phyloP scores from a whole-genome alignment of 2,113 vertebrate genomes.

The Struthio camelus region DNA sequence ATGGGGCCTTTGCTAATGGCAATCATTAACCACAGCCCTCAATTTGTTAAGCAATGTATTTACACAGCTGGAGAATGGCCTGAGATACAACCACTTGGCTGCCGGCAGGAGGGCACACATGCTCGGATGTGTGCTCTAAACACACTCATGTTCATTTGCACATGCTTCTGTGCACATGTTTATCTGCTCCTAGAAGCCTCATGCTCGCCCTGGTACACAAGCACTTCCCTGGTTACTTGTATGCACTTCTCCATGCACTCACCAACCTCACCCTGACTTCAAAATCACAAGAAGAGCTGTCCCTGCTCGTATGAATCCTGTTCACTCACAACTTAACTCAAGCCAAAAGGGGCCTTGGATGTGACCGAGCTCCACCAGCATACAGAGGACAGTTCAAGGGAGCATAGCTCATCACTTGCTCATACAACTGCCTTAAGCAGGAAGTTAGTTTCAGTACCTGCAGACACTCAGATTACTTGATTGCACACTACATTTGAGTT shows the following conservation, averaged over 20 bases:
- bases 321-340: background rate
- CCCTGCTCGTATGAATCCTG: background rate
- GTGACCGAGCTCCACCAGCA: background rate
- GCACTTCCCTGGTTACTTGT: background rate
- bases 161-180: fast-evolving
- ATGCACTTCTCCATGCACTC: background rate
- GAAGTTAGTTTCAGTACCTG: background rate
- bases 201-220: background rate
- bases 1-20: background rate
- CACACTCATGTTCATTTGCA: background rate
- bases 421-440: fast-evolving
- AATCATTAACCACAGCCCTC: constrained; percentile 50
- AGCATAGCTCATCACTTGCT: background rate
- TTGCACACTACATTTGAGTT: background rate
- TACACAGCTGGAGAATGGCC: constrained; percentile 43
- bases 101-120: background rate
- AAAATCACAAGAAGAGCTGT: background rate
- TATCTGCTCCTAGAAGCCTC: background rate
- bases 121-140: background rate
- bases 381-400: background rate
- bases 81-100: background rate
- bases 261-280: background rate
- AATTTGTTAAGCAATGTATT: constrained; percentile 43
- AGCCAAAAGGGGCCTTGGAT: background rate
- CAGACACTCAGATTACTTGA: background rate